Evolutionary conservation across 1,140 invertebrate species (phyloP), one percentile per base, ranked within the genome.

Genomic region (Drosophila arizonae): DNA sequence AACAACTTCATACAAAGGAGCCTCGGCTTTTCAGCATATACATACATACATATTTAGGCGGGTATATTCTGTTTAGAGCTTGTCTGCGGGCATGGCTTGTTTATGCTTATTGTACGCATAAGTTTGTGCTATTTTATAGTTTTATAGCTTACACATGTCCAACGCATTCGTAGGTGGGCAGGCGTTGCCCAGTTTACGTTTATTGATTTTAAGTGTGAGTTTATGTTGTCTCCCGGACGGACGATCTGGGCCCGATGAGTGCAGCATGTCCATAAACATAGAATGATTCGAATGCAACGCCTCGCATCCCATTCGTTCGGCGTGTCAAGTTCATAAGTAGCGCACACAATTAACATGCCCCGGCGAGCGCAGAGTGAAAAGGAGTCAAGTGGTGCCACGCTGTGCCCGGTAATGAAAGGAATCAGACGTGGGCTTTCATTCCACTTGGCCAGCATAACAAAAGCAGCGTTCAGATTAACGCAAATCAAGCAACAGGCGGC

Each of bases 151-250:
- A 63, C 81, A 81, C 65, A 86, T 76, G 77, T 86, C 74, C 66
- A 74, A 60, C 64, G 58, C 26, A 26, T 67, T 75, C 43, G 72
- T 69, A 81, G 58, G 60, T 88, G 82, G 82, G 79, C 77, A 76
- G 77, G 73, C 72, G 65, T 74, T 77, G 70, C 64, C 54, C 84
- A 82, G 77, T 80, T 75, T 77, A 69, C 74, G 84, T 80, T 88
- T 88, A 88, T 88, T 88, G 84, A 88, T 88, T 88, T 80, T 77
- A 84, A 88, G 84, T 88, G 84, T 88, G 76, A 88, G 85, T 88
- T 88, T 88, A 87, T 88, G 78, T 72, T 68, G 60, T 70, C 45
- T 46, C 39, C 33, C 15, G 17, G 15, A 24, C 21, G 21, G 43
- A 10, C 43, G 60, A 64, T 70, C 21, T 51, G 67, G 24, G 41